phyloP scores from a whole-genome alignment of 2,888 invertebrate genomes.

The Notodonta dromedarius region DNA sequence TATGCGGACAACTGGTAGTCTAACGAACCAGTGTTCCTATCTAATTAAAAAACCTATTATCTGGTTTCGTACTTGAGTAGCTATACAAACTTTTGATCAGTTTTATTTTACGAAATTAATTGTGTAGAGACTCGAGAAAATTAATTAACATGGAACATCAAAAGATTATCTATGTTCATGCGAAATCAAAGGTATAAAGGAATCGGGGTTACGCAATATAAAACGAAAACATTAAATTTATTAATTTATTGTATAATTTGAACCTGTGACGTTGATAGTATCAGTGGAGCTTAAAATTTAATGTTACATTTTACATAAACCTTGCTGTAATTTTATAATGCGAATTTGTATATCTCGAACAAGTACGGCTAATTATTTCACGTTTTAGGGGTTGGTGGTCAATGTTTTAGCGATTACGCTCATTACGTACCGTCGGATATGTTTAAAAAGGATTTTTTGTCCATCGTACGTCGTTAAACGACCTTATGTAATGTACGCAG shows the following conservation, averaged over 20 bases:
- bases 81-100: constrained; percentile 1
- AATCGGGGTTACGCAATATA: background rate
- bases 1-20: too few relatives aligned
- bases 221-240: background rate
- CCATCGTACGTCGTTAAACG: constrained; percentile 14
- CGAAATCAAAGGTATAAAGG: background rate
- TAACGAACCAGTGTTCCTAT: background rate
- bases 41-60: background rate
- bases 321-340: background rate
- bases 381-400: background rate
- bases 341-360: background rate
- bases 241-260: background rate
- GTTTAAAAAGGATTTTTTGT: constrained; percentile 17
- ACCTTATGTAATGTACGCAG: constrained; percentile 26
- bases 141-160: constrained; percentile 6
- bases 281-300: background rate
- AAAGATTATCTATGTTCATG: constrained; percentile 4
- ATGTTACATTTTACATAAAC: background rate
- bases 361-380: constrained; percentile 2
- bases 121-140: background rate
- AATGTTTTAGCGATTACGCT: constrained; percentile 5
- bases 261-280: background rate
- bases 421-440: constrained; percentile 8
- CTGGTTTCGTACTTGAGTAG: background rate
- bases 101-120: constrained; percentile 6